These are phyloP conservation scores for Drosophila quadrilineata DNA, from an alignment of 1,140 invertebrate species.

Conservation along the genomic window DNA sequence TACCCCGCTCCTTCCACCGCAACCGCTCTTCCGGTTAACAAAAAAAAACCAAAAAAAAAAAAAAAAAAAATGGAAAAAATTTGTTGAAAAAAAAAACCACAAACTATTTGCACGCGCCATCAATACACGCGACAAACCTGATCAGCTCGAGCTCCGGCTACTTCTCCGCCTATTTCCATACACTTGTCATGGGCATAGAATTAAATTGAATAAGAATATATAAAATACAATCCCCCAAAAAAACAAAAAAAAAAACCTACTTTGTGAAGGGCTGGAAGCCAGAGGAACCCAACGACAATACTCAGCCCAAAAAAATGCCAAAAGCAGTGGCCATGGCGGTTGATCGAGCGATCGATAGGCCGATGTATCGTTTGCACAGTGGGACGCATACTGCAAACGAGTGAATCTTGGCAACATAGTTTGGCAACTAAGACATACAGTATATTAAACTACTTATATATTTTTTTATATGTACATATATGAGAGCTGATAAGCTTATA, in stretches of 20 bases:
- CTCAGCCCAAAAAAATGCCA: conserved; percentile 13
- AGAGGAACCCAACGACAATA: conserved; percentile 32
- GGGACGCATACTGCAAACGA: not conserved
- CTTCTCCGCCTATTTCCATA: conserved; percentile 47
- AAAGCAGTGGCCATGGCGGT: conserved; percentile 43
- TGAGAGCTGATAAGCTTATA: no score
- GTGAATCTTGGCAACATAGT: no score
- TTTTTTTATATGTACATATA: no score
- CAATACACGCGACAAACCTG: conserved; percentile 37
- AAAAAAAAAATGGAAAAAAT: no score
- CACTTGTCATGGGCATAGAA: conserved; percentile 49
- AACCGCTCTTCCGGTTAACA: no score
- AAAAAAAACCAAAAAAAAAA: no score
- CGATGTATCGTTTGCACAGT: conserved; percentile 53
- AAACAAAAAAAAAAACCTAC: conserved; percentile 8
- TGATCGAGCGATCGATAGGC: conserved; percentile 38
- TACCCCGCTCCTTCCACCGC: no score
- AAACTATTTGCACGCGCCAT: conserved; percentile 37
- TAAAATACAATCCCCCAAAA: conserved; percentile 1
- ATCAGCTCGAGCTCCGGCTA: conserved; percentile 14
- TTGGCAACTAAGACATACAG: no score
- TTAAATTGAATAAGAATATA: not conserved
- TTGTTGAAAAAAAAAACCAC: no score
- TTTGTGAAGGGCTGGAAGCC: conserved; percentile 41
- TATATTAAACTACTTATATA: no score